Conservation (phyloP, 2,797 vertebrate genomes). For the Gallinago nigripennis region DNA sequence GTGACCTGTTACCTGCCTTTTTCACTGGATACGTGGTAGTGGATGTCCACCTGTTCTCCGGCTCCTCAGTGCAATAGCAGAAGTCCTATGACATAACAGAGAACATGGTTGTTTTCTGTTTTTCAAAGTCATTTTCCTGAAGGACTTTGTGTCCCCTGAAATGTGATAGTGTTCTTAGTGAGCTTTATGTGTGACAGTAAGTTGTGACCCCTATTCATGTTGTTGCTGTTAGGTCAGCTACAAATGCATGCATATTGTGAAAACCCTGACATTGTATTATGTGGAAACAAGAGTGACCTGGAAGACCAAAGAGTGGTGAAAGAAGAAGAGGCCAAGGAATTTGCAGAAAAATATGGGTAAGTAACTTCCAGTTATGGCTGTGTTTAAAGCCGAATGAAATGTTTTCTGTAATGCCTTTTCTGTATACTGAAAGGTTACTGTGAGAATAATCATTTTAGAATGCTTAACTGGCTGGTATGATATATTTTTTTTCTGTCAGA, state of each 20-base stretch:
- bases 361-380: slow-evolving; percentile 51
- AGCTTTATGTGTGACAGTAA: neutral
- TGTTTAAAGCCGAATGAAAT: neutral
- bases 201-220: neutral
- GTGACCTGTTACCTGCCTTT: neutral
- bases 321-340: slow-evolving; percentile 87
- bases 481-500: neutral
- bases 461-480: neutral
- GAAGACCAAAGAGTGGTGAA: slow-evolving; percentile 89
- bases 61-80: neutral
- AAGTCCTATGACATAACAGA: neutral
- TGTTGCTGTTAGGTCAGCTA: slow-evolving; percentile 85
- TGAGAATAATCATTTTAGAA: neutral
- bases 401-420: neutral
- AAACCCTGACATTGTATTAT: slow-evolving; percentile 94
- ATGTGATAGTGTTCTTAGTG: neutral
- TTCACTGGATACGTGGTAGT: neutral
- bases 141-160: neutral
- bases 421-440: neutral
- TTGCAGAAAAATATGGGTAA: slow-evolving; percentile 95
- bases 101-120: neutral
- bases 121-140: neutral
- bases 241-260: slow-evolving; percentile 97
- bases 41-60: neutral
- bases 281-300: slow-evolving; percentile 96